Evolutionary conservation across 2,113 vertebrate genomes (phyloP), one percentile per base, ranked within the genome.

Genomic region (Spizaetus ornatus): DNA sequence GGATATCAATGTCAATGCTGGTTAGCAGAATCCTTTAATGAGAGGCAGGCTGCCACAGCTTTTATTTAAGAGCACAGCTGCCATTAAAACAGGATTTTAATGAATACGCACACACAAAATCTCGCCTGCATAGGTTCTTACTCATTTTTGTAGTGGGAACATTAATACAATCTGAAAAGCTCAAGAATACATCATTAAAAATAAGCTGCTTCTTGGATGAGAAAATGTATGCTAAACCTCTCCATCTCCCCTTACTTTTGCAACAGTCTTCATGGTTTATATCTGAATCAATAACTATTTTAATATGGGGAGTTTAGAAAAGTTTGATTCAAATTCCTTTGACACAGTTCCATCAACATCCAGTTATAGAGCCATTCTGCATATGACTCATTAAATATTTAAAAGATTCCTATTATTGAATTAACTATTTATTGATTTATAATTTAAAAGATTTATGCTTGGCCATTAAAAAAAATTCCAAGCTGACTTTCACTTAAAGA

Each of bases 391-490:
- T 99, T 98, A 99, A 99, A 99, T 99, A 99, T 99, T 99, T 98
- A 99, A 82, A 98, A 98, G 98, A 98, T 98, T 98, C 98, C 98
- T 99, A 98, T 99, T 99, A 99, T 98, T 98, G 98, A 99, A 99
- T 99, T 99, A 99, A 99, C 98, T 99, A 99, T 99, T 99, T 99
- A 99, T 99, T 95, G 98, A 99, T 99, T 99, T 99, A 98, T 99
- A 98, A 99, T 99, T 99, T 99, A 99, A 99, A 99, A 99, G 98
- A 99, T 99, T 99, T 98, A 99, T 99, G 98, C 97, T 87, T 55
- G 86, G 94, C 98, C 96, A 96, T 98, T 98, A 98, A 98, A 98
- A 96, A 98, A 98, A 98, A 98, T 97, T 97, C 97, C 97, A 96
- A 97, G 98, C 98, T 88, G 94, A 98, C 97, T 97, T 98, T 97